Evolutionary conservation across 2,797 vertebrate genomes (phyloP).

Genomic region (Paratrypauchen microcephalus): DNA sequence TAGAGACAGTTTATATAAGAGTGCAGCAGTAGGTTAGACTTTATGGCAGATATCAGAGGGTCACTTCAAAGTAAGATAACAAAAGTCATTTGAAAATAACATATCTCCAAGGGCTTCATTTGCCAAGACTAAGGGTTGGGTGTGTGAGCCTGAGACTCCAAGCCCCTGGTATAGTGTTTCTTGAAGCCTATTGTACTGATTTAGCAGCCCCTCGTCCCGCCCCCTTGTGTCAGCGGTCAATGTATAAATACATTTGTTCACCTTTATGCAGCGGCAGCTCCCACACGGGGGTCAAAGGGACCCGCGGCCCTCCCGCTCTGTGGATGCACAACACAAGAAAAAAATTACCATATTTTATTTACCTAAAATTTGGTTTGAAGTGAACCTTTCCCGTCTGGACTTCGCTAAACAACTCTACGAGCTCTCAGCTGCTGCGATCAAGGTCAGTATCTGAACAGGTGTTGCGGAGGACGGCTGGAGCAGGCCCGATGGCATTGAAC

Average conservation of each 20-base stretch:
- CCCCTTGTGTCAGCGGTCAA: conserved; percentile 75
- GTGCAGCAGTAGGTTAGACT: too few species aligned
- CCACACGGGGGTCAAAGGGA: conserved; percentile 67
- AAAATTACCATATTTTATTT: conserved; percentile 1
- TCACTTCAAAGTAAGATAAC: background rate
- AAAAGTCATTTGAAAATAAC: background rate
- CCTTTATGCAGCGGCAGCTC: conserved; percentile 72
- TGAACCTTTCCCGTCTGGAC: background rate
- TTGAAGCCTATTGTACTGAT: conserved; percentile 25
- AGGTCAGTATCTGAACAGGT: conserved; percentile 82
- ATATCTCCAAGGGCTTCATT: conserved; percentile 22
- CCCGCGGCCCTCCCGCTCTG: conserved; percentile 34
- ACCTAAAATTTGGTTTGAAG: conserved; percentile 5
- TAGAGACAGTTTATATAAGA: too few species aligned
- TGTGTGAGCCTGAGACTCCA: background rate
- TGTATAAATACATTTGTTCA: conserved; percentile 83
- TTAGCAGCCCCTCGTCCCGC: conserved; percentile 46
- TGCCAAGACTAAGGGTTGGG: background rate
- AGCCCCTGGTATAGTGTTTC: background rate
- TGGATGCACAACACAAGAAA: conserved; percentile 39
- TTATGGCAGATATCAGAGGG: background rate
- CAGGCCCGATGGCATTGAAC: conserved; percentile 50
- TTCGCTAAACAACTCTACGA: conserved; percentile 15
- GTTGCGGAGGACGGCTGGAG: conserved; percentile 21
- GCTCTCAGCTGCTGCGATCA: conserved; percentile 59